Base-by-base conservation (phyloP, 1,140 invertebrate genomes). In the Drosophila simulans region DNA sequence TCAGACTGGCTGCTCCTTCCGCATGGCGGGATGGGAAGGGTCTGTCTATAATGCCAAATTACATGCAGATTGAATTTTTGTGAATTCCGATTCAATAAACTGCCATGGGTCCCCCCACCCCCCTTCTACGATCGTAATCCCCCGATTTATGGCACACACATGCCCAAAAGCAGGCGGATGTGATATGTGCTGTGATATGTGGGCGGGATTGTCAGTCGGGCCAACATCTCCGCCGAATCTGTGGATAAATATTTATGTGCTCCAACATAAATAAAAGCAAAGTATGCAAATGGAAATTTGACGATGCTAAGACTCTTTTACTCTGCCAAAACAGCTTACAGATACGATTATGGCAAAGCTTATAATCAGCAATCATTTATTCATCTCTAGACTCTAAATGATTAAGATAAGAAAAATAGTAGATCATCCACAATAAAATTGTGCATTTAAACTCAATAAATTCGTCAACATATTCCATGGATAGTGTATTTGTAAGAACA, bases 181-280 rank as follows among this genome's bases (percentile, higher is more conserved):
- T 35, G 15, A 17, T 34, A 12, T 15, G 10, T 49, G 35, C 20
- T 45, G 52, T 48, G 45, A 22, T 22, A 22, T 20, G 42, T 45
- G 42, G 72, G 60, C 48, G 76, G 64, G 4, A 31, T 42, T 64
- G 68, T 70, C 64, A 48, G 58, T 40, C 58, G 53, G 17, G 40
- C 31, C 43, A 53, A 66, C 37, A 45, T 40, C 49, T 35, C n/a
- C 70, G 57, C 8, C 8, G 17, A 72, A 63, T 62, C 54, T 45
- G 78, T 58, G 62, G 68, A 86, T 86, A 86, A 86, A 86, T 86
- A 86, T 86, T 88, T 88, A 88, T 88, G 66, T 59, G 79, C 45
- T 66, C 51, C 68, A 80, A 83, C 55, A 77, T 88, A 88, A 90
- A 89, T 89, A 85, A 80, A 85, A 75, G 27, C 64, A 56, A 64